Evolutionary conservation across 2,888 invertebrate species (phyloP).

Genomic region (Ichneumon xanthorius): DNA sequence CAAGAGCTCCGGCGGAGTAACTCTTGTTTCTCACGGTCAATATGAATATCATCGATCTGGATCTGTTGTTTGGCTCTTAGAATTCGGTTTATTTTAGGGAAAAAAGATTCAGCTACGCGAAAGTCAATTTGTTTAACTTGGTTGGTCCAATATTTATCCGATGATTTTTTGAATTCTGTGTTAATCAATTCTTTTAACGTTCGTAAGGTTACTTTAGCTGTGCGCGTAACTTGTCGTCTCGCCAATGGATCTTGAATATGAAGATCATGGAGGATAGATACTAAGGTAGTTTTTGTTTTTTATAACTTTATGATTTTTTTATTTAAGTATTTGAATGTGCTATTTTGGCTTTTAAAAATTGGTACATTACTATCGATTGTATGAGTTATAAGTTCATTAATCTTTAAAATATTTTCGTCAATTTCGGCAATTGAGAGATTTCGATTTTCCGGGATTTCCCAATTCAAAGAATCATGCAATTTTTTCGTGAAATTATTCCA

Average conservation of each 20-base stretch:
- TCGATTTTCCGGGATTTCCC: neutral
- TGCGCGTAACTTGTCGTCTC: neutral
- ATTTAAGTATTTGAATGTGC: neutral
- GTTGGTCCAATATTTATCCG: slow-evolving; percentile 29
- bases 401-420: neutral
- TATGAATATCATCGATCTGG: too few relatives aligned
- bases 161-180: neutral
- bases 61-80: slow-evolving; percentile 24
- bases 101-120: slow-evolving; percentile 41
- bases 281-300: neutral
- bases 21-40: too few relatives aligned
- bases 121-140: slow-evolving; percentile 44
- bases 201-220: neutral
- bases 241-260: neutral
- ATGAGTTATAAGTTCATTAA: neutral
- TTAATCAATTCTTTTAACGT: neutral
- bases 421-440: neutral
- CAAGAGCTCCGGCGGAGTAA: neutral
- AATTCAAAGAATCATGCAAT: neutral
- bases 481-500: neutral
- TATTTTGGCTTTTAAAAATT: slow-evolving; percentile 14
- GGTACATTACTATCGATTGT: neutral
- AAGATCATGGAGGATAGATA: neutral
- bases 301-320: neutral
- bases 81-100: slow-evolving; percentile 52